Evolutionary conservation across 2,888 invertebrate species (phyloP).

Genomic region (Caenorhabditis panamensis): DNA sequence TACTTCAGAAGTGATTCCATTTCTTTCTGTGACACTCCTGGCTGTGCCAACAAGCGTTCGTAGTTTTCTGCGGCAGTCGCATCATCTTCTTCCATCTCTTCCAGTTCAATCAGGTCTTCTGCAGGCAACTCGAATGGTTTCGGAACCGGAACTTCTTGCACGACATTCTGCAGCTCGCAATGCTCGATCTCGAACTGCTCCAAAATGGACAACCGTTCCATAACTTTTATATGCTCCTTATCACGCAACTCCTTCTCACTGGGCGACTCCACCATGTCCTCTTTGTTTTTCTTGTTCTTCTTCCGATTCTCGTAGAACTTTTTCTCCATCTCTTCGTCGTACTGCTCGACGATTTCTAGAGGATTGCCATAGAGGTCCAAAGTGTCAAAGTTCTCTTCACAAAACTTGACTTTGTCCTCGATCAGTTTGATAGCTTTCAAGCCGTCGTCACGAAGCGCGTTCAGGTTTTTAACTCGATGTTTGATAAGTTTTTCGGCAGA

Average conservation of each 20-base stretch:
- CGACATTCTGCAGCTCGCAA: neutral
- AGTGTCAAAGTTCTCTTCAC: slow-evolving; percentile 19
- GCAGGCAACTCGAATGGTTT: slow-evolving; percentile 34
- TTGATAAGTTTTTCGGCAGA: slow-evolving; percentile 36
- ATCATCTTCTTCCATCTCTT: slow-evolving; percentile 30
- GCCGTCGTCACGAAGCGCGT: slow-evolving; percentile 13
- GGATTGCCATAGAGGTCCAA: slow-evolving; percentile 14
- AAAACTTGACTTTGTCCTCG: slow-evolving; percentile 35
- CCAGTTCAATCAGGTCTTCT: slow-evolving; percentile 11
- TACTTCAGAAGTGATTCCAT: slow-evolving; percentile 32
- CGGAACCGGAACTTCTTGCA: slow-evolving; percentile 15
- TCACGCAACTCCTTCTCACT: neutral
- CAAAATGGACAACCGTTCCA: slow-evolving; percentile 37
- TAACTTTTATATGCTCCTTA: slow-evolving; percentile 16
- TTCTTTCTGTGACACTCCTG: slow-evolving; percentile 38
- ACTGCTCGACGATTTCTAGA: slow-evolving; percentile 46
- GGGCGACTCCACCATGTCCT: neutral
- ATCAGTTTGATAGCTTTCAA: slow-evolving; percentile 33
- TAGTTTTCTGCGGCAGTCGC: slow-evolving; percentile 4
- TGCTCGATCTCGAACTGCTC: slow-evolving; percentile 27
- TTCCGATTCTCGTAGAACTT: slow-evolving; percentile 40
- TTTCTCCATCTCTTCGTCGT: slow-evolving; percentile 41
- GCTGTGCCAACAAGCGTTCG: slow-evolving; percentile 40
- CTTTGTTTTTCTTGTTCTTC: slow-evolving; percentile 15
- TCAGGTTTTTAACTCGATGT: slow-evolving; percentile 21